phyloP scores from a whole-genome alignment of 64 coral and sea anemone species.

The Montipora foliosa region DNA sequence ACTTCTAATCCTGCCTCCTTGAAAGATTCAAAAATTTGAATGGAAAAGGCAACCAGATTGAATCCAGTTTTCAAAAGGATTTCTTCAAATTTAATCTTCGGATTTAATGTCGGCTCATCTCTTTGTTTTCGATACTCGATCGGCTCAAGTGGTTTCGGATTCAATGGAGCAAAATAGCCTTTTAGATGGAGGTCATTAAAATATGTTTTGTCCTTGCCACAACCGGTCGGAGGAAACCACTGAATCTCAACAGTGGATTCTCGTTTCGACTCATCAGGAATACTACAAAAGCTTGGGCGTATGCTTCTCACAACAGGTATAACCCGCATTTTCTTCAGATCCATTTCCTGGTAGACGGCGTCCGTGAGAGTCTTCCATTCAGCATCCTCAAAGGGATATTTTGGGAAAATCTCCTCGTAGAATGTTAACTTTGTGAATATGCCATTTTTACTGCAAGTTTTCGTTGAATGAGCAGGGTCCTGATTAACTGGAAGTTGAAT shows the following conservation, averaged over 20 bases:
- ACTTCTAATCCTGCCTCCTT: background rate
- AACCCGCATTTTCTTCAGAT: background rate
- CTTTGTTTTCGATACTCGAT: background rate
- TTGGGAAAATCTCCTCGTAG: conserved; percentile 49
- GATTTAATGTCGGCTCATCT: background rate
- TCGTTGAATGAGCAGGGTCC: background rate
- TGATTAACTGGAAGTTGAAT: background rate
- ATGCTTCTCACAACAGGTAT: conserved; percentile 31
- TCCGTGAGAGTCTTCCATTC: conserved; percentile 22
- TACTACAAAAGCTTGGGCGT: background rate
- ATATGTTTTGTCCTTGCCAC: conserved; percentile 15
- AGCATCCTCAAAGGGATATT: background rate
- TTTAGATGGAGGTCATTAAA: conserved; percentile 12
- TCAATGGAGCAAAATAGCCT: background rate
- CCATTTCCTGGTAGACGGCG: conserved; percentile 47
- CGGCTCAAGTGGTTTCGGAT: background rate
- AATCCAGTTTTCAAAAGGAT: conserved; percentile 38
- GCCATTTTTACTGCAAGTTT: background rate
- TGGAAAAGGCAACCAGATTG: conserved; percentile 8
- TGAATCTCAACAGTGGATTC: background rate
- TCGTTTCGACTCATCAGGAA: background rate
- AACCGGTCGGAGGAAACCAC: conserved; percentile 56
- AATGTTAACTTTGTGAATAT: background rate
- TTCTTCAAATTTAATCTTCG: background rate
- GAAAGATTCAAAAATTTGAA: background rate